Base-by-base conservation (phyloP, 2,888 invertebrate genomes). In the Mythimna lalbum region DNA sequence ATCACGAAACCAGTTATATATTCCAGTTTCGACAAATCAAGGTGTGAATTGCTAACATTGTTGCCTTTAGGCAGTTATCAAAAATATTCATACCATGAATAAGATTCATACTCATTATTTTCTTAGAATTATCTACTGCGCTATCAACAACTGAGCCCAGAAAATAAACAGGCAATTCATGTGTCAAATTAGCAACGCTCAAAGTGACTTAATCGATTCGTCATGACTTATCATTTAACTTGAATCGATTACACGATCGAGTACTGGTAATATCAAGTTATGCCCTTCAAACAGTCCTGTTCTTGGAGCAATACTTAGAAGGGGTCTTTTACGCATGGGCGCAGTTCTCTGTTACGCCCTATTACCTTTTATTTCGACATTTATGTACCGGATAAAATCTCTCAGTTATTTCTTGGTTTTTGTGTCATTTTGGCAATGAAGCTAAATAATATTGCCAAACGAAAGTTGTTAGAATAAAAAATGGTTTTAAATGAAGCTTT, bases 291-390 rank as follows among this genome's bases (percentile, higher is more conserved):
- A 60, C 72, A 68, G 62, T 70, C 56, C 31, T 70, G 74, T 67
- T 81, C 80, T 80, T 63, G 76, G 79, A 87, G 80, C 81, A 86
- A 84, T 85, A 86, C 86, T 84, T 86, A 67, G 76, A 88, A 86
- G 85, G 76, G 82, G 84, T 86, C 91, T 92, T 93, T 93, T 91
- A 93, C 94, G 94, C 91, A 88, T 91, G 92, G 90, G 87, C 84
- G 90, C 87, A 84, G 80, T 87, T 89, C 87, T 86, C 86, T 84
- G 92, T 88, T 86, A 90, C 91, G 92, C 88, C 89, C 90, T 90
- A 90, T 89, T 91, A 92, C 83, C 81, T 91, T 89, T 86, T 87
- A 88, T 92, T 90, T 92, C 92, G 88, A 89, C 88, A 92, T 89
- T 85, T 53, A 74, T 77, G 81, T 84, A 83, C 76, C 76, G 76